phyloP scores from a whole-genome alignment of 1,140 invertebrate species.

The Subanguina moxae region DNA sequence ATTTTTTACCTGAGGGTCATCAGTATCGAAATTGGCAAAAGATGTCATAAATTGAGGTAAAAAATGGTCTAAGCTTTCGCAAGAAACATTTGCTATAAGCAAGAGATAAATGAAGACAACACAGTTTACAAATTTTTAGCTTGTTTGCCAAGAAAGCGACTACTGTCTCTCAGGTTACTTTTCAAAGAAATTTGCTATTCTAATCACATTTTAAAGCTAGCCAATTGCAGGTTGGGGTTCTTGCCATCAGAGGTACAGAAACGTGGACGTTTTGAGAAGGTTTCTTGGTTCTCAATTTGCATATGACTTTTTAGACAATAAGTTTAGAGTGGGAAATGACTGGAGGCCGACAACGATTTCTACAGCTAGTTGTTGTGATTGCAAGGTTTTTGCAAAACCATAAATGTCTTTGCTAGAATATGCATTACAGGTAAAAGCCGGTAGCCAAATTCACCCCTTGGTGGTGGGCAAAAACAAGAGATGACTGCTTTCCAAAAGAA shows the following conservation, averaged over 20 bases:
- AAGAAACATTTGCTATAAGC: no score
- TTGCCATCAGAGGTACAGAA: slow-evolving; percentile 38
- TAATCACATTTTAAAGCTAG: background rate
- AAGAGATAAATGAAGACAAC: no score
- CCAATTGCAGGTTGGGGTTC: slow-evolving; percentile 25
- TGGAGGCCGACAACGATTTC: slow-evolving; percentile 43
- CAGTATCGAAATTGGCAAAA: no score
- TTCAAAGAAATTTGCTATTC: background rate
- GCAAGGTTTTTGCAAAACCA: no score
- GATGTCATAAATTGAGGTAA: no score
- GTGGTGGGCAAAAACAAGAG: background rate
- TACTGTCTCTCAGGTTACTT: slow-evolving; percentile 38
- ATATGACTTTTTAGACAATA: background rate
- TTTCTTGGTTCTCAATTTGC: background rate
- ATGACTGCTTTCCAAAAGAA: background rate
- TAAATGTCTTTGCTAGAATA: no score
- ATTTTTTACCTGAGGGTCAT: no score
- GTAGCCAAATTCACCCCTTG: slow-evolving; percentile 22
- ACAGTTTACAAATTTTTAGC: background rate
- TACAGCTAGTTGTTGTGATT: slow-evolving; percentile 39
- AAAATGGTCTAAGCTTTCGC: no score
- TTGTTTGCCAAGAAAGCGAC: slow-evolving; percentile 41
- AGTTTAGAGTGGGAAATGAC: slow-evolving; percentile 26
- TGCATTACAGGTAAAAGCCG: slow-evolving; percentile 33
- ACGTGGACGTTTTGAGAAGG: slow-evolving; percentile 37